Conservation (phyloP, 2,888 invertebrate genomes). For the Tricholauxania praeusta region DNA sequence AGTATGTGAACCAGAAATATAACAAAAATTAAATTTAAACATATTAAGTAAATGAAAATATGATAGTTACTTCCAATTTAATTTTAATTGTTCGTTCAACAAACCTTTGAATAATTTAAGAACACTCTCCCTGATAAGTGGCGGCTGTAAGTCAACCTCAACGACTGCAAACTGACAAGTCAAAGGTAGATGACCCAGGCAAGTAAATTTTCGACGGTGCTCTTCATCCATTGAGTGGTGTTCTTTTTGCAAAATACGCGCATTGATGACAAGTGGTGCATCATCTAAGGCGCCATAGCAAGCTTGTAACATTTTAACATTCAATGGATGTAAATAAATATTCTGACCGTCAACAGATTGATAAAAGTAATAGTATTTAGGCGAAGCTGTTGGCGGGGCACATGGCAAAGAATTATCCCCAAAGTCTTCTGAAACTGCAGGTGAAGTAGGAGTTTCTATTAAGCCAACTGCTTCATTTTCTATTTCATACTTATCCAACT, state of each 20-base stretch:
- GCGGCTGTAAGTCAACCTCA: conserved; percentile 84
- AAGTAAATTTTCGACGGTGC: conserved; percentile 79
- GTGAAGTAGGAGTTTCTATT: not conserved
- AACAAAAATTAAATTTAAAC: too few relatives aligned
- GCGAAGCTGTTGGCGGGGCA: conserved; percentile 65
- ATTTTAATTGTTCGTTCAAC: not conserved
- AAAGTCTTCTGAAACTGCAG: not conserved
- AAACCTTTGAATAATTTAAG: conserved; percentile 78
- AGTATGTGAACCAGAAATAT: too few relatives aligned
- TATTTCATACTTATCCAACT: not conserved
- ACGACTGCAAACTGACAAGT: conserved; percentile 92
- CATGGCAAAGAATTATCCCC: not conserved
- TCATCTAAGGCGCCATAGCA: conserved; percentile 86
- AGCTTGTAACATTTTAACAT: conserved; percentile 88
- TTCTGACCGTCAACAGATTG: conserved; percentile 91
- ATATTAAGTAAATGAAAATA: not conserved
- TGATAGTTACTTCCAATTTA: not conserved
- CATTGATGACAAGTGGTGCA: conserved; percentile 80
- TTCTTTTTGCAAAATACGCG: conserved; percentile 89
- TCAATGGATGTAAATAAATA: conserved; percentile 90
- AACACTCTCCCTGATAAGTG: conserved; percentile 77
- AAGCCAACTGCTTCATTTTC: not conserved
- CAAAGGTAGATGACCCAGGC: conserved; percentile 88
- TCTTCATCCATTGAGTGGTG: conserved; percentile 87
- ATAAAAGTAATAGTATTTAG: conserved; percentile 67